A percentile compares a stretch with the other conserved stretches of the same genome.
Evolutionary conservation across 2,113 vertebrate genomes (phyloP).

Genomic region (Paramisgurnus dabryanus): DNA sequence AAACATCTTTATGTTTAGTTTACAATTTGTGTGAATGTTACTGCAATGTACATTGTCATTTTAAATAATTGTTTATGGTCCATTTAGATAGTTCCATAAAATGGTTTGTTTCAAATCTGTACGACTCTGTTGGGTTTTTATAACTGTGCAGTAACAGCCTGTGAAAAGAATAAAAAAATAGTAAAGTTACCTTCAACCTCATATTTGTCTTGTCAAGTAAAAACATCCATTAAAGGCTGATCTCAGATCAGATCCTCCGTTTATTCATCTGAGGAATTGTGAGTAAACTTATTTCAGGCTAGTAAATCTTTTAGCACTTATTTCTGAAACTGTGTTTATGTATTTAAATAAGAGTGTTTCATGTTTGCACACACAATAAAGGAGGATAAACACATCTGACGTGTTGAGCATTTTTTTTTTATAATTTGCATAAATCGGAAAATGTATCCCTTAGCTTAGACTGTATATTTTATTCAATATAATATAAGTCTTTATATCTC

Average conservation of each 20-base stretch:
- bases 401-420: background rate
- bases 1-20: background rate
- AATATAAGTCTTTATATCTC: too few species aligned
- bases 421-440: too few species aligned
- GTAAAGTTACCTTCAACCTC: background rate
- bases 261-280: background rate
- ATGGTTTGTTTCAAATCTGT: background rate
- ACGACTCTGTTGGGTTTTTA: background rate
- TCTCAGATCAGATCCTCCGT: background rate
- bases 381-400: background rate
- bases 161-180: background rate
- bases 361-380: slow-evolving; percentile 18
- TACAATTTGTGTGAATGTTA: background rate
- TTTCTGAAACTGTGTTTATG: slow-evolving; percentile 13
- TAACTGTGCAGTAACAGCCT: background rate
- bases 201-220: background rate
- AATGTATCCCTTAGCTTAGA: too few species aligned
- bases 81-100: background rate
- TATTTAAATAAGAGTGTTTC: background rate
- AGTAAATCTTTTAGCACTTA: slow-evolving; percentile 3
- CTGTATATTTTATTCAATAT: too few species aligned
- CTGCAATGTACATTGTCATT: background rate
- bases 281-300: background rate
- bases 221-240: background rate
- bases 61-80: background rate